These are phyloP conservation scores for Larimichthys polyactis DNA, from an alignment of 2,113 vertebrate species.

Conservation along the genomic window DNA sequence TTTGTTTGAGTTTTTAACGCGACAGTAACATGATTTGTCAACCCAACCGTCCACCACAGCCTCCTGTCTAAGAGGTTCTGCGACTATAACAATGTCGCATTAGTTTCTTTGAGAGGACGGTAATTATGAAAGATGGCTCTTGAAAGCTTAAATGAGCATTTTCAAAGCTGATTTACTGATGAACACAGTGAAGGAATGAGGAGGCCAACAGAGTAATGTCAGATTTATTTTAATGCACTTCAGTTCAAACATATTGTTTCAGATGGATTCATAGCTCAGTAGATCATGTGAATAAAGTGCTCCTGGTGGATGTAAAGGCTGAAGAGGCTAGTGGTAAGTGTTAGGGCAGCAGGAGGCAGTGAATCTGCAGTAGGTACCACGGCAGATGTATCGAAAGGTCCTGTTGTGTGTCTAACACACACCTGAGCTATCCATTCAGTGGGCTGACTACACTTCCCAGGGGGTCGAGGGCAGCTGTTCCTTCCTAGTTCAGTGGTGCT, in stretches of 20 bases:
- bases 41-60: background rate
- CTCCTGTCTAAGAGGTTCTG: background rate
- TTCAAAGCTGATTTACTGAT: background rate
- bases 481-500: constrained; percentile 65
- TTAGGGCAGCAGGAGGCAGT: constrained; percentile 53
- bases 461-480: constrained; percentile 79
- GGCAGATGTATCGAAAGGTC: constrained; percentile 57
- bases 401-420: constrained; percentile 70
- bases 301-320: background rate
- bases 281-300: constrained; percentile 17
- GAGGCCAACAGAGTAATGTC: background rate
- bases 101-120: background rate
- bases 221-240: background rate
- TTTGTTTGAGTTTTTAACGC: background rate
- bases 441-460: constrained; percentile 62
- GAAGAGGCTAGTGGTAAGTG: constrained; percentile 46
- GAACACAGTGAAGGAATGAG: no score
- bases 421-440: constrained; percentile 77
- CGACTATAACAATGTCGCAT: background rate
- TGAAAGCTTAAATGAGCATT: background rate
- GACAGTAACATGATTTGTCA: background rate
- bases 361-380: constrained; percentile 49
- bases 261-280: background rate
- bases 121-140: background rate
- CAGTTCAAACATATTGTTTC: background rate